Evolutionary conservation across 2,113 vertebrate species (phyloP).

Genomic region (Oxygymnocypris stewartii): DNA sequence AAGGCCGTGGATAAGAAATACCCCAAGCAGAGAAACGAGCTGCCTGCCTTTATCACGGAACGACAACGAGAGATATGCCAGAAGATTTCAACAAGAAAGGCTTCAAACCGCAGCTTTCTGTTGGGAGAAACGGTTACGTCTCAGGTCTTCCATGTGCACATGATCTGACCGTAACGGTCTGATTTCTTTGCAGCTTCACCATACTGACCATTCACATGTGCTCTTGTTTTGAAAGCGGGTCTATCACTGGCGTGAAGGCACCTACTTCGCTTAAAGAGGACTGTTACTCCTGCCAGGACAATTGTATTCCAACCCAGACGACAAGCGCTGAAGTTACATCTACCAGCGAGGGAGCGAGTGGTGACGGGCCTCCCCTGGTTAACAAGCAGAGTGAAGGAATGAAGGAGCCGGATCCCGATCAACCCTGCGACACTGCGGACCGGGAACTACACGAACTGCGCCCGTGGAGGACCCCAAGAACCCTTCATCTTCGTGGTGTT

Average conservation of each 20-base stretch:
- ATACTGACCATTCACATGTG: background rate
- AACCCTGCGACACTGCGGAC: constrained; percentile 47
- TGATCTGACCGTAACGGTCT: background rate
- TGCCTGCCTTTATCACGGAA: constrained; percentile 66
- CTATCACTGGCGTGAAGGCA: constrained; percentile 57
- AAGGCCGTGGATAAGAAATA: constrained; percentile 63
- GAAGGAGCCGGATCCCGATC: constrained; percentile 61
- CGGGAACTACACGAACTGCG: constrained; percentile 64
- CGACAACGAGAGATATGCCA: constrained; percentile 59
- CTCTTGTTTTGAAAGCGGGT: constrained; percentile 54
- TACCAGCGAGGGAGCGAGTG: constrained; percentile 64
- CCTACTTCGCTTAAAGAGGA: constrained; percentile 65
- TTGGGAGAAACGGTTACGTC: constrained; percentile 66
- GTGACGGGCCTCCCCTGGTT: constrained; percentile 61
- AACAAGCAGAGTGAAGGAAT: constrained; percentile 13
- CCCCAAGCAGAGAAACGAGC: constrained; percentile 57
- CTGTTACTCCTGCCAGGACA: constrained; percentile 61
- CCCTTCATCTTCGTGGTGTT: constrained; percentile 65
- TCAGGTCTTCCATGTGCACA: background rate
- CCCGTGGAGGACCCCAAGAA: constrained; percentile 54
- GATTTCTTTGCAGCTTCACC: background rate
- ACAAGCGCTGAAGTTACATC: constrained; percentile 58
- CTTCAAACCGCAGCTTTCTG: constrained; percentile 70
- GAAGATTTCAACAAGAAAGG: constrained; percentile 63
- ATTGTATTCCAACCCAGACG: constrained; percentile 59